These are phyloP conservation scores for Okapia johnstoni DNA, from an alignment of 2,113 vertebrate species.

Conservation along the genomic window DNA sequence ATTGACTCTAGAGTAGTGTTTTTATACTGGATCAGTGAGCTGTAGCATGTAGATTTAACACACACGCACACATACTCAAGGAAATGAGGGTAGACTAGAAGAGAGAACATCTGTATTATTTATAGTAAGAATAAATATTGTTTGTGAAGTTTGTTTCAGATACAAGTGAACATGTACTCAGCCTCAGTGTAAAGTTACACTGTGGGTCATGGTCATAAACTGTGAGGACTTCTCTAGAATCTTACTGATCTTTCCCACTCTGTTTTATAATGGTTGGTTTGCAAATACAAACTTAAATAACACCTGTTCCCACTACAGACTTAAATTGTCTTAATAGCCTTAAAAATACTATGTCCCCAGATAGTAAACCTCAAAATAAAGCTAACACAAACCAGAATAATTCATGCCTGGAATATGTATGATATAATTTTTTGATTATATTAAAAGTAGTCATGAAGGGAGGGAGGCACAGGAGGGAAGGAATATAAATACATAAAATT, in stretches of 20 bases:
- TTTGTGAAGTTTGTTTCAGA: background rate
- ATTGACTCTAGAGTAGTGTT: background rate
- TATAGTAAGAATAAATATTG: background rate
- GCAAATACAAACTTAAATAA: background rate
- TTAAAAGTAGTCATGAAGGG: background rate
- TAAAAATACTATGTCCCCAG: background rate
- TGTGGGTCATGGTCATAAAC: background rate
- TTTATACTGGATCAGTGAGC: background rate
- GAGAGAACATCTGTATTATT: background rate
- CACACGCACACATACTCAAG: background rate
- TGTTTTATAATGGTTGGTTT: background rate
- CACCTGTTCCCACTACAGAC: background rate
- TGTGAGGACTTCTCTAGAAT: background rate
- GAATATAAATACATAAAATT: background rate
- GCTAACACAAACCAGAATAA: background rate
- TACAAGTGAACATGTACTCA: background rate
- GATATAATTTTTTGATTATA: background rate
- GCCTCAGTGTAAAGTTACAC: background rate
- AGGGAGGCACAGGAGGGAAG: background rate
- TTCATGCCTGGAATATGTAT: background rate
- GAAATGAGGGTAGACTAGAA: background rate
- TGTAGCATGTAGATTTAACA: background rate
- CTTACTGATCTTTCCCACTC: background rate
- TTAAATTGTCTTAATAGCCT: background rate
- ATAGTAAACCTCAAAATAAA: background rate